Evolutionary conservation across 2,113 vertebrate genomes (phyloP).

Genomic region (Leptocoma aspasia): DNA sequence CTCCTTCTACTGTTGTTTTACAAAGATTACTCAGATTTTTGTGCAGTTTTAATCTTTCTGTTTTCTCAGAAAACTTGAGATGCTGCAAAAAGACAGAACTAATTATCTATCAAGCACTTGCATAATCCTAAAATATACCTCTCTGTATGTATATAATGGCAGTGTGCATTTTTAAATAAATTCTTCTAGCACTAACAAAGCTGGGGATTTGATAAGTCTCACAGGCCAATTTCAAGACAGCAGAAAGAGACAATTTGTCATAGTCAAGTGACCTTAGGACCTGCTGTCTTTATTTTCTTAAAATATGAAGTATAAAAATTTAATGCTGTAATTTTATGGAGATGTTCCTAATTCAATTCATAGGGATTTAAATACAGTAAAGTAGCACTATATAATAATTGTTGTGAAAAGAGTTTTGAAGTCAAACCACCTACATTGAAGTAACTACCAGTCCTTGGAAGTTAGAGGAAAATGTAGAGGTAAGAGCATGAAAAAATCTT

Average conservation of each 20-base stretch:
- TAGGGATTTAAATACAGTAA: conserved; percentile 13
- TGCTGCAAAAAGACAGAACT: neutral
- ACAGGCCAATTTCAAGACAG: conserved; percentile 41
- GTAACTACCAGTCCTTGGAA: neutral
- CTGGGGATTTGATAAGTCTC: conserved; percentile 43
- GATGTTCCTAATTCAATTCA: conserved; percentile 20
- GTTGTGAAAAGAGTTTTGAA: neutral
- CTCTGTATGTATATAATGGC: conserved; percentile 52
- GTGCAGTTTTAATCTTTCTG: neutral
- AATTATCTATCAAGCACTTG: conserved; percentile 27
- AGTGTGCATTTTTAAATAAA: conserved; percentile 26
- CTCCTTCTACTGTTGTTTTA: neutral
- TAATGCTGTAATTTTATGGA: conserved; percentile 48
- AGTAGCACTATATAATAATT: neutral
- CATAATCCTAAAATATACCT: conserved; percentile 48
- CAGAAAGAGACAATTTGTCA: conserved; percentile 49
- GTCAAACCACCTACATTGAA: neutral
- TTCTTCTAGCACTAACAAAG: conserved; percentile 41
- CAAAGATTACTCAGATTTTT: neutral
- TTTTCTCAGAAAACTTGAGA: neutral
- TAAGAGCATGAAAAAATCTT: neutral
- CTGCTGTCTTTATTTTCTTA: conserved; percentile 20
- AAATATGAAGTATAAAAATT: conserved; percentile 21
- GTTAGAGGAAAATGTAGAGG: neutral
- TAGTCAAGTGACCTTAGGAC: conserved; percentile 51